Evolutionary conservation across 2,113 vertebrate species (phyloP).

Genomic region (Phrynosoma platyrhinos): DNA sequence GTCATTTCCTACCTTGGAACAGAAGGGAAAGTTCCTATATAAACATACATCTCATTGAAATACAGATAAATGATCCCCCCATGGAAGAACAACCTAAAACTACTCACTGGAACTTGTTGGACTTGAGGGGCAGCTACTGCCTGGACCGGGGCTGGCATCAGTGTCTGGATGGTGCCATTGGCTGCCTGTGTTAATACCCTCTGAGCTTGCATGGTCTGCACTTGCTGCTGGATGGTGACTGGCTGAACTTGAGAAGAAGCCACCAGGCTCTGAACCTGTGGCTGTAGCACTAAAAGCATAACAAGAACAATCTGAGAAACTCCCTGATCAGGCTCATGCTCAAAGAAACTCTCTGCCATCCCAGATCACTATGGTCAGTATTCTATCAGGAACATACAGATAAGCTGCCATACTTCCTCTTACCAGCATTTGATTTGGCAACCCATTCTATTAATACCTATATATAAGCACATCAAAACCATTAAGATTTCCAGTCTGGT

Average conservation of each 20-base stretch:
- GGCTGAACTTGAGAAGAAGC: constrained; percentile 92
- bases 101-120: constrained; percentile 88
- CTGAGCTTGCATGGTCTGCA: constrained; percentile 82
- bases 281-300: constrained; percentile 88
- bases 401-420: neutral
- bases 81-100: neutral
- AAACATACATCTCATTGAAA: neutral
- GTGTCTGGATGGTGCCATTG: constrained; percentile 90
- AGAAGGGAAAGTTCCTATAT: neutral
- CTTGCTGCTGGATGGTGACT: constrained; percentile 93
- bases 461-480: neutral
- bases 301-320: constrained; percentile 34
- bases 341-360: neutral
- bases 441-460: constrained; percentile 10
- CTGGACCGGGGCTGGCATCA: constrained; percentile 89
- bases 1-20: neutral
- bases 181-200: constrained; percentile 88
- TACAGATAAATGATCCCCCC: neutral
- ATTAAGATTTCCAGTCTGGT: neutral
- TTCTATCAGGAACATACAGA: constrained; percentile 18
- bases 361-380: neutral
- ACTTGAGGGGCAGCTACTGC: constrained; percentile 89
- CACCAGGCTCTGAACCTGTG: constrained; percentile 93
- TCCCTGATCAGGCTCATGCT: neutral
- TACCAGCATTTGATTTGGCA: neutral